phyloP scores from a whole-genome alignment of 2,113 vertebrate genomes.

The Megatriorchis doriae region DNA sequence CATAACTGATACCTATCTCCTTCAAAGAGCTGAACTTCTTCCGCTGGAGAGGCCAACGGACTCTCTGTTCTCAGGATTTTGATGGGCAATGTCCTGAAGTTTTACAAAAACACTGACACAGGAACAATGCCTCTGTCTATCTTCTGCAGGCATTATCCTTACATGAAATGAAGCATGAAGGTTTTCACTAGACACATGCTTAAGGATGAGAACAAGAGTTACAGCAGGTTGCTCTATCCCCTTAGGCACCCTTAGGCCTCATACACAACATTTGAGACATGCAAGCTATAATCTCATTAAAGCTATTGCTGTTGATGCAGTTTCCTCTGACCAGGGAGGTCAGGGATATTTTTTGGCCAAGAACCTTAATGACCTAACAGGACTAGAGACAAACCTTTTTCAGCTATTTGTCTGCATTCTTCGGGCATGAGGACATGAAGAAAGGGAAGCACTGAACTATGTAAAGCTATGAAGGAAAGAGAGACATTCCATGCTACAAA shows the following conservation, averaged over 20 bases:
- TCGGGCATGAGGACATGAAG: neutral
- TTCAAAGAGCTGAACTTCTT: neutral
- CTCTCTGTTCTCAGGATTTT: neutral
- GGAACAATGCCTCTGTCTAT: neutral
- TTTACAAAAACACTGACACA: neutral
- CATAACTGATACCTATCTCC: neutral
- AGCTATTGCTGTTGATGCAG: neutral
- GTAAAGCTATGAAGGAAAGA: neutral
- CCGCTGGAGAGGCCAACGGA: neutral
- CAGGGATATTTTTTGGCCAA: constrained; percentile 29
- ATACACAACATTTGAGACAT: neutral
- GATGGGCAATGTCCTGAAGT: neutral
- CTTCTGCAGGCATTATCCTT: neutral
- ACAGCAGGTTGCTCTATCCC: neutral
- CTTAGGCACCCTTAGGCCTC: neutral
- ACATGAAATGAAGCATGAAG: neutral
- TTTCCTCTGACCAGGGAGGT: constrained; percentile 25
- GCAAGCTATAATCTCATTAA: neutral
- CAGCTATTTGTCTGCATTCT: constrained; percentile 49
- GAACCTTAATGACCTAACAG: constrained; percentile 13
- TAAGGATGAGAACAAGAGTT: neutral
- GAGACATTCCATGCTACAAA: neutral
- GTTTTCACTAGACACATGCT: neutral
- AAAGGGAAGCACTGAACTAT: constrained; percentile 42
- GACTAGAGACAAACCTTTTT: constrained; percentile 46